Evolutionary conservation across 2,888 invertebrate genomes (phyloP).

Genomic region (Thecophora atra): DNA sequence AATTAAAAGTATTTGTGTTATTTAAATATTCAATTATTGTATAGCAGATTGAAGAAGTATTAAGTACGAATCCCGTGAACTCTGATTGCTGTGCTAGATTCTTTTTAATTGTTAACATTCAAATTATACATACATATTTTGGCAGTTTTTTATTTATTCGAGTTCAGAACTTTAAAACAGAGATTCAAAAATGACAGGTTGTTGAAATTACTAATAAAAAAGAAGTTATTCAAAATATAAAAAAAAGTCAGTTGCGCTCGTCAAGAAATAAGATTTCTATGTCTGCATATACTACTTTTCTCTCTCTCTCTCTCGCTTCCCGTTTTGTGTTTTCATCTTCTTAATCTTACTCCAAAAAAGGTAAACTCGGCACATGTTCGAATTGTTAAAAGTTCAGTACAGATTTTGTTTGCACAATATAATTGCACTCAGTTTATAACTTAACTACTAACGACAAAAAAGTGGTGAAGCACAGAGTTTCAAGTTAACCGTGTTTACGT

Average conservation of each 20-base stretch:
- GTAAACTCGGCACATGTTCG: conserved; percentile 20
- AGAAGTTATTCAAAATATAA: conserved; percentile 1
- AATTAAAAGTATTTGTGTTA: background rate
- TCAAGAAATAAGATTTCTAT: conserved; percentile 22
- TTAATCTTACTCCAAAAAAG: conserved; percentile 3
- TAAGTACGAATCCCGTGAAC: background rate
- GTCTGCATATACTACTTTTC: conserved; percentile 10
- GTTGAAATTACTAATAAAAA: background rate
- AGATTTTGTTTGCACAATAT: conserved; percentile 19
- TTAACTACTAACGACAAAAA: conserved; percentile 11
- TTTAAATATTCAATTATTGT: background rate
- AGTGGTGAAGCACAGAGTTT: background rate
- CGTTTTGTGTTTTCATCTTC: background rate
- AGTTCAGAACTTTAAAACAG: background rate
- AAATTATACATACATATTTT: too few relatives aligned
- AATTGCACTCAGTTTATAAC: conserved; percentile 21
- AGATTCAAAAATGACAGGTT: background rate
- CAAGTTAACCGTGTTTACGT: background rate
- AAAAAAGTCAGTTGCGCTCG: conserved; percentile 20
- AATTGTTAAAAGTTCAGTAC: conserved; percentile 11
- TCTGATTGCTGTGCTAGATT: too few relatives aligned
- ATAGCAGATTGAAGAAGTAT: background rate
- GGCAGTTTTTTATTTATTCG: too few relatives aligned
- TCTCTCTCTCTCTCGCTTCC: background rate
- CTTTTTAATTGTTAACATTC: too few relatives aligned